Evolutionary conservation across 2,888 invertebrate species (phyloP), one percentile per base, ranked within the genome.

Genomic region (Hecatera dysodea): DNA sequence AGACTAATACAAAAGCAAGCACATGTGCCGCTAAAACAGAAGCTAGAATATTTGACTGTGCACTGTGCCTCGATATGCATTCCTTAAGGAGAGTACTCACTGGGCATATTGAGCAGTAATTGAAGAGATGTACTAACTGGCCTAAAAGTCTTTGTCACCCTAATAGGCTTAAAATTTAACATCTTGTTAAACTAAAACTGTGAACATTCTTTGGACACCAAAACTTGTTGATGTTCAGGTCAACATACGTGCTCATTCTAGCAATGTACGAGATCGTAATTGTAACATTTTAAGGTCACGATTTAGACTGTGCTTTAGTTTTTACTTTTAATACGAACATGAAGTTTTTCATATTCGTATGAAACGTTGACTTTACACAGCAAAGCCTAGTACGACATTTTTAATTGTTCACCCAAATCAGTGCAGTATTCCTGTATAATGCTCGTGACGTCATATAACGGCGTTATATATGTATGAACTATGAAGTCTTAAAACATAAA

Each of bases 31-130:
- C 5, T 7, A 27, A 33, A 4, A 36, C 62, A 62, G 36, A 15
- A 62, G 24, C 50, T 24, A 22, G 57, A 42, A 56, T 42, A 72
- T 63, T 74, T 48, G 66, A 52, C 12, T n/a, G 42, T 22, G 60
- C 33, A 44, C 8, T 44, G 27, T 44, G 22, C 19, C 12, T 46
- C 36, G 53, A 46, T 36, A 73, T 53, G 36, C 64, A 73, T 22
- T 72, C 22, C 12, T 29, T 63, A n/a, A 53, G 64, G 27, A 64
- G 52, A 22, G 19, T 36, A 24, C 27, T 39, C 64, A 73, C 42
- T 9, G 9, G 42, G 36, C 36, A 36, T 36, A 12, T 17, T 42
- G 57, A 22, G 11, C 11, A 12, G 5, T 12, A 39, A 15, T 39
- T 39, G 5, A 9, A 0, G 15, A 39, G 8, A 39, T 39, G 39